These are phyloP conservation scores for Colossoma macropomum DNA, from an alignment of 2,113 vertebrate genomes.

Conservation along the genomic window DNA sequence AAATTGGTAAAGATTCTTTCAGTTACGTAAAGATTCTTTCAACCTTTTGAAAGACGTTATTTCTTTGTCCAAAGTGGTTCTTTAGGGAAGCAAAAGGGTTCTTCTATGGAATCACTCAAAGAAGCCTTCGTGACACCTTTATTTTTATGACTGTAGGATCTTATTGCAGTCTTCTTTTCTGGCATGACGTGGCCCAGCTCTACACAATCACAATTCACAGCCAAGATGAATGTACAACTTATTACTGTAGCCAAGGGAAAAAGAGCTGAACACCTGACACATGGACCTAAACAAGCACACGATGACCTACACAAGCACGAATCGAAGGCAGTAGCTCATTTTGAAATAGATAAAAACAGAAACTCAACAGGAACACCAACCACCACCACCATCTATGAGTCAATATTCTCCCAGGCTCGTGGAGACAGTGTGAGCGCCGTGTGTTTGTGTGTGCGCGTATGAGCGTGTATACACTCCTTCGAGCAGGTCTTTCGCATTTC, in stretches of 20 bases:
- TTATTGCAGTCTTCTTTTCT: background rate
- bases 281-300: background rate
- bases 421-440: background rate
- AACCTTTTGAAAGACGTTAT: no score
- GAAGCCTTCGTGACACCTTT: background rate
- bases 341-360: background rate
- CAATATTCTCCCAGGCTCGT: constrained; percentile 24
- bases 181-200: background rate
- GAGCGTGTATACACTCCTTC: constrained; percentile 7
- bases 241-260: background rate
- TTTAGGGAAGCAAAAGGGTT: no score
- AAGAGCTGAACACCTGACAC: background rate
- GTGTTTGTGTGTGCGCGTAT: constrained; percentile 16
- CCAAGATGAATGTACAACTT: background rate
- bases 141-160: background rate
- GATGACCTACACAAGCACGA: background rate
- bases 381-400: constrained; percentile 6
- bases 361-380: constrained; percentile 5
- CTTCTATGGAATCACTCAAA: background rate
- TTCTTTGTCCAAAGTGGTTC: no score
- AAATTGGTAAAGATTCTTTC: no score
- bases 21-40: no score
- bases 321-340: background rate
- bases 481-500: constrained; percentile 17
- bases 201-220: constrained; percentile 11